phyloP scores from a whole-genome alignment of 2,888 invertebrate genomes.

The Noctua janthe region DNA sequence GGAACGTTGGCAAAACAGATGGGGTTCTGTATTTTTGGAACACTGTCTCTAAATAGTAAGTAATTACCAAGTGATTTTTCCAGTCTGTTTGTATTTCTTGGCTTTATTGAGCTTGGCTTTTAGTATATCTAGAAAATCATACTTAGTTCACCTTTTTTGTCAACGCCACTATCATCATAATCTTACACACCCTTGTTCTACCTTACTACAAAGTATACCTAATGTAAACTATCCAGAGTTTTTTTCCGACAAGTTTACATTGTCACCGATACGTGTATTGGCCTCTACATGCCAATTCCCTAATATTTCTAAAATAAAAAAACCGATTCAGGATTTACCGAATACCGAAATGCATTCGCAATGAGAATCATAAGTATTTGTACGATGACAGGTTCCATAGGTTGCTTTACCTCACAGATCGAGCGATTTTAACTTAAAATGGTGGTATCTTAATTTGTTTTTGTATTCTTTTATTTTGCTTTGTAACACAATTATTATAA shows the following conservation, averaged over 20 bases:
- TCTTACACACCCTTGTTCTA: neutral
- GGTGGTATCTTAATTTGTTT: too few relatives aligned
- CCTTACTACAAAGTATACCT: too few relatives aligned
- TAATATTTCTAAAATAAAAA: neutral
- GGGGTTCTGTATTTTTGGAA: slow-evolving; percentile 2
- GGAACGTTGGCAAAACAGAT: slow-evolving; percentile 35
- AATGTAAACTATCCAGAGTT: too few relatives aligned
- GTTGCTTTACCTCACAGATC: neutral
- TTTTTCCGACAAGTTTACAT: neutral
- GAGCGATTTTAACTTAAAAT: too few relatives aligned
- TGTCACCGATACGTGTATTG: neutral
- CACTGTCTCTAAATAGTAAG: neutral
- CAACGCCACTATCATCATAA: neutral
- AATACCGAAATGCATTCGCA: too few relatives aligned
- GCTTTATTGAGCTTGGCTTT: neutral
- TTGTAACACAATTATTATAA: too few relatives aligned
- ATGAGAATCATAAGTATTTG: neutral
- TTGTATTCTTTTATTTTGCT: too few relatives aligned
- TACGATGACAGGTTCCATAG: neutral
- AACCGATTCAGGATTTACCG: neutral
- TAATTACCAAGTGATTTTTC: neutral
- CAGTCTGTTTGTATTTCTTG: neutral
- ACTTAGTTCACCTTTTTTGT: neutral
- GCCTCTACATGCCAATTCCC: neutral
- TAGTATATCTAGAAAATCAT: neutral